These are phyloP conservation scores for Labrus mixtus DNA, from an alignment of 2,113 vertebrate genomes.

Conservation along the genomic window DNA sequence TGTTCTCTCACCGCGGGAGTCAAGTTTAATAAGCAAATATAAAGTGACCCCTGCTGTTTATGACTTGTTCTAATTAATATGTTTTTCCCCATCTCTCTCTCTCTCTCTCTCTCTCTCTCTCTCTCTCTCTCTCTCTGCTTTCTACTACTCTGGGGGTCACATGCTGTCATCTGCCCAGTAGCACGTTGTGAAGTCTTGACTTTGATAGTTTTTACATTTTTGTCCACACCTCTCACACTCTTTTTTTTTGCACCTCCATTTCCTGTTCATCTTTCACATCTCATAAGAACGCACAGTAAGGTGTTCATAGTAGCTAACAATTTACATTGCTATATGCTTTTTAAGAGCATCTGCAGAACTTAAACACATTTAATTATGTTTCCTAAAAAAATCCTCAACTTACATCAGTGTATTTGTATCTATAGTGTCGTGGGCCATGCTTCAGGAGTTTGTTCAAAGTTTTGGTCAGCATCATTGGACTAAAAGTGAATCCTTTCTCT, in stretches of 20 bases:
- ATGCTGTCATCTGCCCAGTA: slow-evolving; percentile 67
- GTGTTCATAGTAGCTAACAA: too few species aligned
- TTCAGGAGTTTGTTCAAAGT: too few species aligned
- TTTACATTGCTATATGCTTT: too few species aligned
- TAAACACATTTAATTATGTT: too few species aligned
- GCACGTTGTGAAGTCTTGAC: slow-evolving; percentile 47
- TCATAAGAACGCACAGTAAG: too few species aligned
- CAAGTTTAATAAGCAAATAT: slow-evolving; percentile 67
- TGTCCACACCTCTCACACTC: slow-evolving; percentile 29
- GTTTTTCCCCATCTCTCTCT: slow-evolving; percentile 14
- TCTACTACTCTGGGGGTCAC: slow-evolving; percentile 34
- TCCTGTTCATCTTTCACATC: background rate
- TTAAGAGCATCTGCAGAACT: too few species aligned
- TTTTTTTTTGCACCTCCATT: background rate
- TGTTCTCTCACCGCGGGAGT: slow-evolving; percentile 52
- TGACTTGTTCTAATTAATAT: slow-evolving; percentile 60
- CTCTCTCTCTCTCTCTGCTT: slow-evolving; percentile 29
- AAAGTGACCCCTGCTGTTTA: slow-evolving; percentile 65
- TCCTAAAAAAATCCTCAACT: too few species aligned
- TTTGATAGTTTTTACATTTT: slow-evolving; percentile 48
- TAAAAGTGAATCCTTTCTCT: too few species aligned
- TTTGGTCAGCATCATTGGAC: too few species aligned
- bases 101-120: slow-evolving; percentile 6
- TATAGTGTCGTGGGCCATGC: too few species aligned
- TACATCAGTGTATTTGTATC: too few species aligned